phyloP scores from a whole-genome alignment of 1,140 invertebrate species.

The Cherax quadricarinatus region DNA sequence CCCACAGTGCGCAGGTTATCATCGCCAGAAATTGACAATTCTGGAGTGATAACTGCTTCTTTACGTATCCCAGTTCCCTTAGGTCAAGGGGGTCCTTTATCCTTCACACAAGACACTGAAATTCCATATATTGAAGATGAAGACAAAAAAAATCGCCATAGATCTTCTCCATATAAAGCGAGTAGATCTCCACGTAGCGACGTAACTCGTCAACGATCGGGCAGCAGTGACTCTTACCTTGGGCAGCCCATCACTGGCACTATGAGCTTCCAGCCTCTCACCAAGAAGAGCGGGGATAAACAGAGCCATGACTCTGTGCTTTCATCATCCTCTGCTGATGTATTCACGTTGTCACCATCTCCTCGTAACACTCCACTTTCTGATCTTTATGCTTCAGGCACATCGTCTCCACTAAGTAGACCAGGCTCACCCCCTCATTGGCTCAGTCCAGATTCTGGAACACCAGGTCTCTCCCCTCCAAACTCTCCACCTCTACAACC shows the following conservation, averaged over 20 bases:
- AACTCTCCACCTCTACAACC: conserved; percentile 73
- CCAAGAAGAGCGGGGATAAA: conserved; percentile 71
- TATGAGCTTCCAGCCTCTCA: conserved; percentile 75
- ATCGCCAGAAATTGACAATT: conserved; percentile 75
- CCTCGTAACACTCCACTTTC: conserved; percentile 71
- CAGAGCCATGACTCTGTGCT: conserved; percentile 80
- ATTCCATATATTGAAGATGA: conserved; percentile 85
- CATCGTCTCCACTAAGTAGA: conserved; percentile 73
- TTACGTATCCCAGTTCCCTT: conserved; percentile 84
- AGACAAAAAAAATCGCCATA: conserved; percentile 33
- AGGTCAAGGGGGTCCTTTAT: conserved; percentile 52
- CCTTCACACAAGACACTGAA: conserved; percentile 82
- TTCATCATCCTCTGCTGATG: conserved; percentile 80
- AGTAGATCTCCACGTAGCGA: conserved; percentile 74
- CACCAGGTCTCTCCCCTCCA: conserved; percentile 65
- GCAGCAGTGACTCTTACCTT: conserved; percentile 78
- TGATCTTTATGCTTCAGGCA: conserved; percentile 70
- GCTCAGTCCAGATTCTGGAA: conserved; percentile 78
- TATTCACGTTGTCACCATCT: conserved; percentile 71
- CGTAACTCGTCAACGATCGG: conserved; percentile 76
- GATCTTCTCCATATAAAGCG: conserved; percentile 24
- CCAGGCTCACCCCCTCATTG: conserved; percentile 71
- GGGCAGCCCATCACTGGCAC: conserved; percentile 78
- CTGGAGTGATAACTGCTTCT: conserved; percentile 86
- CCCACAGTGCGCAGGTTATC: conserved; percentile 71